Conservation (phyloP, 2,797 vertebrate species). For the Petrocephalus sullivani region DNA sequence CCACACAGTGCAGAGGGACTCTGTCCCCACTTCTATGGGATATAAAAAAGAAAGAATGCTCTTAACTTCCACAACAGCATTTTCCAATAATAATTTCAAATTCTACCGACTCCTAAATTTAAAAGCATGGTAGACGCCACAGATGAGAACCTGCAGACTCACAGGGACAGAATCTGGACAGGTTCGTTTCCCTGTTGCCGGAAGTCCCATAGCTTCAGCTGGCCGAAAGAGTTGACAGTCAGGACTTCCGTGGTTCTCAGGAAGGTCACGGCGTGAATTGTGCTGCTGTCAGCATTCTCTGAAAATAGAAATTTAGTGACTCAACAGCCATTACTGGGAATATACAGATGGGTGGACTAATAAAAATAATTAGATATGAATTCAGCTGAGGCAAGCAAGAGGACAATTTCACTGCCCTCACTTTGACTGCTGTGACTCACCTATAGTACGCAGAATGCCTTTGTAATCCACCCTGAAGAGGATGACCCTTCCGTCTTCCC, state of each 20-base stretch:
- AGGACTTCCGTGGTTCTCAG: slow-evolving; percentile 87
- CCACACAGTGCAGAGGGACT: slow-evolving; percentile 88
- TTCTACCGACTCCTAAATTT: not conserved
- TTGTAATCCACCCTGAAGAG: slow-evolving; percentile 82
- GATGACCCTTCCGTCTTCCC: slow-evolving; percentile 88
- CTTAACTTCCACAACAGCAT: not conserved
- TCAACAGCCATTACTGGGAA: not conserved
- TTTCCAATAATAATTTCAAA: not conserved
- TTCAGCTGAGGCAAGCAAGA: not conserved
- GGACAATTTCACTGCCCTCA: not conserved
- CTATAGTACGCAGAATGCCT: slow-evolving; percentile 73
- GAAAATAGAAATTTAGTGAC: slow-evolving; percentile 20
- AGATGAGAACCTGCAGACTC: slow-evolving; percentile 40
- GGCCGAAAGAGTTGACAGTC: slow-evolving; percentile 95
- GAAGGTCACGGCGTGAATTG: slow-evolving; percentile 87
- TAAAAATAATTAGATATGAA: not conserved
- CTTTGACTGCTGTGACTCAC: slow-evolving; percentile 51
- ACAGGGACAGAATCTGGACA: slow-evolving; percentile 82
- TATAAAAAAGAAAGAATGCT: not conserved
- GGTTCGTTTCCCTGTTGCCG: slow-evolving; percentile 84
- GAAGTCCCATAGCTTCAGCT: slow-evolving; percentile 95
- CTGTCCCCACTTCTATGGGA: slow-evolving; percentile 75
- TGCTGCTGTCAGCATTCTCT: slow-evolving; percentile 97
- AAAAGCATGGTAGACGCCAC: not conserved
- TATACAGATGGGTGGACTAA: not conserved